Evolutionary conservation across 2,113 vertebrate species (phyloP).

Genomic region (Mixornis gularis): DNA sequence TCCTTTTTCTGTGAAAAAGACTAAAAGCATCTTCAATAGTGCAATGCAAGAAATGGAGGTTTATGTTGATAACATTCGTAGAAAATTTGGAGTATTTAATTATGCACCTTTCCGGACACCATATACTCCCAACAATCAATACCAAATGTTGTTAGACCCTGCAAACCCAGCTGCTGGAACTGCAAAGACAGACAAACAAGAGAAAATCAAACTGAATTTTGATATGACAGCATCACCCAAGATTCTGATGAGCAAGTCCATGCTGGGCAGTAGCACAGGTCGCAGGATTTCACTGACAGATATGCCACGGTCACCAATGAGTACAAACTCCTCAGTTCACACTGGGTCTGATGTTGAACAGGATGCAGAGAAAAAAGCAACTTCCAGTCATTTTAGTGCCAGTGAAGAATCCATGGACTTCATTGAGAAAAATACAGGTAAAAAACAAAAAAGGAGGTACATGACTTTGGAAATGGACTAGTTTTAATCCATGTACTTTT

Average conservation of each 20-base stretch:
- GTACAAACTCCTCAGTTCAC: slow-evolving; percentile 95
- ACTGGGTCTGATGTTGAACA: slow-evolving; percentile 95
- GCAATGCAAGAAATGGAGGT: slow-evolving; percentile 99
- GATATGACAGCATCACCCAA: slow-evolving; percentile 96
- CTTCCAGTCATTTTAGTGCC: slow-evolving; percentile 89
- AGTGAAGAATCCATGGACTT: slow-evolving; percentile 98
- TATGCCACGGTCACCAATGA: slow-evolving; percentile 95
- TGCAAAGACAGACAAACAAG: slow-evolving; percentile 88
- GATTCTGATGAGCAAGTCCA: slow-evolving; percentile 87
- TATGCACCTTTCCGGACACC: slow-evolving; percentile 96
- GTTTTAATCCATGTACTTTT: not conserved
- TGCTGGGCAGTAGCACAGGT: slow-evolving; percentile 80
- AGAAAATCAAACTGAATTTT: slow-evolving; percentile 94
- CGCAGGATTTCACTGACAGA: slow-evolving; percentile 90
- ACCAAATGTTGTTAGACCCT: slow-evolving; percentile 94
- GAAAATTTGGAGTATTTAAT: slow-evolving; percentile 95
- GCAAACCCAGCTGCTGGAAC: slow-evolving; percentile 86
- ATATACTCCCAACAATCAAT: slow-evolving; percentile 94
- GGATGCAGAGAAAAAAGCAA: slow-evolving; percentile 88
- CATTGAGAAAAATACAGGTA: slow-evolving; percentile 84
- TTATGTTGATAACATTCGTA: slow-evolving; percentile 95
- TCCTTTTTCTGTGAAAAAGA: slow-evolving; percentile 99
- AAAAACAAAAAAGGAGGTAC: not conserved
- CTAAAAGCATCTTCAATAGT: slow-evolving; percentile 99
- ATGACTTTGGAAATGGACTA: not conserved